These are phyloP conservation scores for Hymenopus coronatus DNA, from an alignment of 2,888 invertebrate genomes.

Conservation along the genomic window DNA sequence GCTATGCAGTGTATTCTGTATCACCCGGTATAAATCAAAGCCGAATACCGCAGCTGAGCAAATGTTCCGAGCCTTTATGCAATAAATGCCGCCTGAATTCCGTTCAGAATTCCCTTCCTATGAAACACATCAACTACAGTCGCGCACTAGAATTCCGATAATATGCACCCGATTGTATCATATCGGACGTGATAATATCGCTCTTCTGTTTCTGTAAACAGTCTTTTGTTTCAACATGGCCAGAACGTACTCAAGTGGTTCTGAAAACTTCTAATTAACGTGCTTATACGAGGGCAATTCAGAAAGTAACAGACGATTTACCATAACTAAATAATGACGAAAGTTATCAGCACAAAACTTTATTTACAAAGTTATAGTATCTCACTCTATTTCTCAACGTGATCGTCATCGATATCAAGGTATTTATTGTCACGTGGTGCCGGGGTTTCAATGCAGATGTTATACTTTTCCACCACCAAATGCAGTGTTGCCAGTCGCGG, in stretches of 20 bases:
- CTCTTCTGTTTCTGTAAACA: not conserved
- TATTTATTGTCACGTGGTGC: too few species aligned
- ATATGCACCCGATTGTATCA: not conserved
- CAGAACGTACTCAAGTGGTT: too few species aligned
- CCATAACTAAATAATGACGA: too few species aligned
- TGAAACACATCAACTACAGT: not conserved
- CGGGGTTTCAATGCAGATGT: too few species aligned
- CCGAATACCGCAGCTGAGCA: too few species aligned
- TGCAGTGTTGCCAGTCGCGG: too few species aligned
- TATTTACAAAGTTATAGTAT: too few species aligned
- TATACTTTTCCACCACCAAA: too few species aligned
- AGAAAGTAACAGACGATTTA: not conserved
- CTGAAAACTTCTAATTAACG: not conserved
- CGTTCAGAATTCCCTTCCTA: not conserved
- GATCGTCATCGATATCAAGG: too few species aligned
- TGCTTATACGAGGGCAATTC: not conserved
- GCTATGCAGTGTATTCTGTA: too few species aligned
- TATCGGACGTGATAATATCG: not conserved
- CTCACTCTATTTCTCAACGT: too few species aligned
- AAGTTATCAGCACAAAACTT: too few species aligned
- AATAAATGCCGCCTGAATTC: not conserved
- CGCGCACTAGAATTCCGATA: not conserved
- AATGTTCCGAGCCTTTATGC: not conserved
- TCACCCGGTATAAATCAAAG: not conserved
- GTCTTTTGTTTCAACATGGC: not conserved